These are phyloP conservation scores for Ceyx erithaca DNA, from an alignment of 2,797 vertebrate species.

Conservation along the genomic window DNA sequence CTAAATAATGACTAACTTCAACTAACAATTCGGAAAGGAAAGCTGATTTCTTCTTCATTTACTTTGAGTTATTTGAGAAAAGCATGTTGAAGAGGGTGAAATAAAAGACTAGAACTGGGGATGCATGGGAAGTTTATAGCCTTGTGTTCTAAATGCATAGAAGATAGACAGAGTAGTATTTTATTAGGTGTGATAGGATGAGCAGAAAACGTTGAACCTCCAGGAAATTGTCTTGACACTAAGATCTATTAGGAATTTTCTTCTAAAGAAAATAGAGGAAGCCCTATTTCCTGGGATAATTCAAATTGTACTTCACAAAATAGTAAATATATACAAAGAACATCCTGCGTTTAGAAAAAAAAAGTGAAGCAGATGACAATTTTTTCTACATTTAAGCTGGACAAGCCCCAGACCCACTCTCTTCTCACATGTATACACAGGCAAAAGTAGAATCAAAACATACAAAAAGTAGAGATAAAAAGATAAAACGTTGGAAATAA, in stretches of 20 bases:
- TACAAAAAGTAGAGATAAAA: background rate
- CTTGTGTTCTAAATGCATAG: background rate
- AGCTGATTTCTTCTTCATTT: background rate
- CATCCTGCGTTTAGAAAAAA: slow-evolving; percentile 45
- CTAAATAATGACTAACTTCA: background rate
- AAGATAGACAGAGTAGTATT: background rate
- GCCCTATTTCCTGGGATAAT: slow-evolving; percentile 52
- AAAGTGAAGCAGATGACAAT: slow-evolving; percentile 12
- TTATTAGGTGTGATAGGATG: slow-evolving; percentile 33
- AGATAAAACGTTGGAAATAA: background rate
- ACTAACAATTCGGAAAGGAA: background rate
- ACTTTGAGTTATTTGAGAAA: background rate
- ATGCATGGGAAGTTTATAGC: background rate
- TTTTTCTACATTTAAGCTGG: slow-evolving; percentile 33
- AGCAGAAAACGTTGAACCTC: background rate
- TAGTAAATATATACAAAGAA: slow-evolving; percentile 66
- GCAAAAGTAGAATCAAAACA: background rate
- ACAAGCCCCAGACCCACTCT: background rate
- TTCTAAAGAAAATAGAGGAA: slow-evolving; percentile 55
- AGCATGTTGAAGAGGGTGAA: background rate
- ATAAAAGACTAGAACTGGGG: background rate
- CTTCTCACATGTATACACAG: background rate
- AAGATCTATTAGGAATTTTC: slow-evolving; percentile 57
- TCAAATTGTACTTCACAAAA: slow-evolving; percentile 53
- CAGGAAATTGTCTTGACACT: slow-evolving; percentile 58